Conservation (phyloP, 2,113 vertebrate genomes). For the Alexandromys fortis region DNA sequence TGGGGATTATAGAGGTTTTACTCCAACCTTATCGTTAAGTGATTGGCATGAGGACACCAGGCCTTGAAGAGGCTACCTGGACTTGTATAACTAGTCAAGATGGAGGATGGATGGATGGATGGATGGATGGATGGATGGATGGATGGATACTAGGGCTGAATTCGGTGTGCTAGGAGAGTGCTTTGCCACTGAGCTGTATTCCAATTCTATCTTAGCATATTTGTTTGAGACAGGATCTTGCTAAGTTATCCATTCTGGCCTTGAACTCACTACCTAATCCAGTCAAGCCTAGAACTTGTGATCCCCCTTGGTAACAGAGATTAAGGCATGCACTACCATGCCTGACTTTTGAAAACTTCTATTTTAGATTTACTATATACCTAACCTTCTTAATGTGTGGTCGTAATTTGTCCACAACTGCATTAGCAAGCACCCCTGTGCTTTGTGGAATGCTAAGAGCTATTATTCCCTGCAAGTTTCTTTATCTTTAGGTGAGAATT, state of each 20-base stretch:
- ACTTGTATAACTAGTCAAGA: neutral
- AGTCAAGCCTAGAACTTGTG: neutral
- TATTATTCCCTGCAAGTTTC: neutral
- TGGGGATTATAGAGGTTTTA: neutral
- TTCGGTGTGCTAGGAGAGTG: neutral
- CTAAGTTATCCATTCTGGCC: neutral
- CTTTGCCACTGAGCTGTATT: neutral
- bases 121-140: neutral
- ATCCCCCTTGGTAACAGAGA: neutral
- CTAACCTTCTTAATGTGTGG: slow-evolving; percentile 9
- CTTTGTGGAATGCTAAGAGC: neutral
- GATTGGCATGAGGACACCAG: neutral
- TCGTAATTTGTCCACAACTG: neutral
- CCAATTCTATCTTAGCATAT: neutral
- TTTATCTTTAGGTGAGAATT: neutral
- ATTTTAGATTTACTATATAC: slow-evolving; percentile 33
- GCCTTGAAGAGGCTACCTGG: neutral
- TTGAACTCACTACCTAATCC: neutral
- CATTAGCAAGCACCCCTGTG: neutral
- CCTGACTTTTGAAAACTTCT: neutral
- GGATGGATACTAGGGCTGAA: neutral
- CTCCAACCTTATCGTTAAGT: neutral
- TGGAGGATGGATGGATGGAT: neutral
- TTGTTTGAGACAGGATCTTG: neutral
- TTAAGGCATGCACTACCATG: neutral